These are phyloP conservation scores for Enteromius argenteus DNA, from an alignment of 2,797 vertebrate genomes.

Conservation along the genomic window DNA sequence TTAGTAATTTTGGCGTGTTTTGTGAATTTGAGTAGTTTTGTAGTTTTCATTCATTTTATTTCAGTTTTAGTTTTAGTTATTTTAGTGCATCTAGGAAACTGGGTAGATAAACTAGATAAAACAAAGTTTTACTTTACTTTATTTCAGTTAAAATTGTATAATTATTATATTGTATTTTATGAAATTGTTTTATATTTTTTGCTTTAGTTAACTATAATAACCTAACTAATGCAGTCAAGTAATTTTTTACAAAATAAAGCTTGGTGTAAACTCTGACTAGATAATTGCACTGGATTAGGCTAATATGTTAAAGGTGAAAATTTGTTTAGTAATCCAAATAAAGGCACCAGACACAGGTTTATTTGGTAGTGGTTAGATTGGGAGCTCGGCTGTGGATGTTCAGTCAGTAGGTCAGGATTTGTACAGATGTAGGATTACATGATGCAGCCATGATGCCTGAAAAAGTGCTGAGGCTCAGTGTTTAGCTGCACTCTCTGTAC, in stretches of 20 bases:
- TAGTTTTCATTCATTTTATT: neutral
- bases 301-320: neutral
- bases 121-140: neutral
- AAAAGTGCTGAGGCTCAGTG: slow-evolving; percentile 51
- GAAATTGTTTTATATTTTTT: neutral
- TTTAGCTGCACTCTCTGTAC: slow-evolving; percentile 28
- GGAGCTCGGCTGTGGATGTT: neutral
- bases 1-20: neutral
- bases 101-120: neutral
- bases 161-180: neutral
- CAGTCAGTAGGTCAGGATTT: slow-evolving; percentile 31
- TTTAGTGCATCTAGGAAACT: neutral
- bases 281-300: neutral
- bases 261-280: neutral
- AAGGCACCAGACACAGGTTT: neutral
- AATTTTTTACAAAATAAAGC: neutral
- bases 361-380: neutral
- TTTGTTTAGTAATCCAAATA: neutral
- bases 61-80: neutral
- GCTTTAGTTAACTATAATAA: neutral
- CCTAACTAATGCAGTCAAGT: neutral
- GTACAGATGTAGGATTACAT: slow-evolving; percentile 34
- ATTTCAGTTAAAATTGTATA: neutral
- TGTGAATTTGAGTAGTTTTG: neutral
- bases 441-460: slow-evolving; percentile 31